Base-by-base conservation (phyloP, 2,888 invertebrate species). In the Drosophila anomelani region DNA sequence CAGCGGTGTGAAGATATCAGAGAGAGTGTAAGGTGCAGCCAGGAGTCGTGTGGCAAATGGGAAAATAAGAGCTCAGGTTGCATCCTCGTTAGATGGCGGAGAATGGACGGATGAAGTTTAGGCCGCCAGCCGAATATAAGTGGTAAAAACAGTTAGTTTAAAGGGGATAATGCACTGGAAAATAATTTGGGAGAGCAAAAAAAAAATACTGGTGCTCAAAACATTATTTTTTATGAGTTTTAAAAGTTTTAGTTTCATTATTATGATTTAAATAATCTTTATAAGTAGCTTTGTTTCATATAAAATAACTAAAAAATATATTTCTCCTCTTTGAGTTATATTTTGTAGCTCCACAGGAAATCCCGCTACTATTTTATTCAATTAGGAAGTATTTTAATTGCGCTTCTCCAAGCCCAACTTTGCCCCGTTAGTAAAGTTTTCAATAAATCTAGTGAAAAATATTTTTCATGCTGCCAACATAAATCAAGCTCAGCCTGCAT, bases 11-110 rank as follows among this genome's bases (percentile, higher is more conserved):
- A 60, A 60, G 60, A 39, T 32, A n/a, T 17, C 23, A 23, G 38
- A n/a, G 38, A 10, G n/a, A n/a, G 15, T 13, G 32, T 20, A 41
- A 32, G 51, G 51, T 53, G 41, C 20, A 32, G 67, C n/a, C 20
- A 17, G 23, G 69, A 41, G 53, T 72, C 51, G 72, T 46, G 53
- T 72, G 73, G 62, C 51, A 72, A 60, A 53, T 70, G 60, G 32
- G 69, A 71, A 61, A 70, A 60, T 72, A 68, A 68, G 70, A 68
- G 68, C 47, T 68, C 70, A 68, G 70, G 68, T 57, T 49, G 68
- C 41, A 57, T 70, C 71, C 68, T 57, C 64, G 64, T 66, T 66
- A 51, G 41, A 41, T 32, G 47, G 17, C 36, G 23, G 34, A 8
- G 47, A 8, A 15, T 10, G 20, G 26, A n/a, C 15, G 46, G 13